phyloP scores from a whole-genome alignment of 23 tunicate genomes.

The Trididemnum nubilum region DNA sequence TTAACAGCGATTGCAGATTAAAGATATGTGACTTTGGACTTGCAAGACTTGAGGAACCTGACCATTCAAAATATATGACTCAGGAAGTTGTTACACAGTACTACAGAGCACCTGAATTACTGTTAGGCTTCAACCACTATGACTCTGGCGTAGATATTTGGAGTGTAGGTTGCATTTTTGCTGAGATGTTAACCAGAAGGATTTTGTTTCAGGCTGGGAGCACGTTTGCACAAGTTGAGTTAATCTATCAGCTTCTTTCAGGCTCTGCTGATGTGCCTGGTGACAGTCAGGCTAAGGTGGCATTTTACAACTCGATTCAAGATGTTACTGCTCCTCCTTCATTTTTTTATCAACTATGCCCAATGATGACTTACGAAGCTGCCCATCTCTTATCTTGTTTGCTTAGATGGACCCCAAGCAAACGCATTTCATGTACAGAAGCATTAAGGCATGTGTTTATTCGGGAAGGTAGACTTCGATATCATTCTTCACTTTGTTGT shows the following conservation, averaged over 20 bases:
- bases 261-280: slow-evolving; percentile 16
- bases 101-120: slow-evolving; percentile 92
- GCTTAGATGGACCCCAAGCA: slow-evolving; percentile 75
- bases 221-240: slow-evolving; percentile 69
- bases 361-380: slow-evolving; percentile 75
- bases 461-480: slow-evolving; percentile 72
- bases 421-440: slow-evolving; percentile 66
- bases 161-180: slow-evolving; percentile 96
- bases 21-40: slow-evolving; percentile 98
- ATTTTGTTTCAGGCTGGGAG: slow-evolving; percentile 84
- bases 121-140: slow-evolving; percentile 77
- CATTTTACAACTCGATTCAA: slow-evolving; percentile 39
- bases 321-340: slow-evolving; percentile 44
- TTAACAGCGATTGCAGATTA: slow-evolving; percentile 83
- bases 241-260: slow-evolving; percentile 61
- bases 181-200: slow-evolving; percentile 71
- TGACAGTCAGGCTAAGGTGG: slow-evolving; percentile 29
- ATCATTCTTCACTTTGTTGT: slow-evolving; percentile 82
- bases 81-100: slow-evolving; percentile 98
- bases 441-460: slow-evolving; percentile 73
- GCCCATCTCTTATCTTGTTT: slow-evolving; percentile 70
- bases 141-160: slow-evolving; percentile 76
- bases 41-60: slow-evolving; percentile 86
- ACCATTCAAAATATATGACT: slow-evolving; percentile 78
- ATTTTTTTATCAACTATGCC: slow-evolving; percentile 59